Base-by-base conservation (phyloP, 1,140 invertebrate species). In the Cardiocondyla obscurior region DNA sequence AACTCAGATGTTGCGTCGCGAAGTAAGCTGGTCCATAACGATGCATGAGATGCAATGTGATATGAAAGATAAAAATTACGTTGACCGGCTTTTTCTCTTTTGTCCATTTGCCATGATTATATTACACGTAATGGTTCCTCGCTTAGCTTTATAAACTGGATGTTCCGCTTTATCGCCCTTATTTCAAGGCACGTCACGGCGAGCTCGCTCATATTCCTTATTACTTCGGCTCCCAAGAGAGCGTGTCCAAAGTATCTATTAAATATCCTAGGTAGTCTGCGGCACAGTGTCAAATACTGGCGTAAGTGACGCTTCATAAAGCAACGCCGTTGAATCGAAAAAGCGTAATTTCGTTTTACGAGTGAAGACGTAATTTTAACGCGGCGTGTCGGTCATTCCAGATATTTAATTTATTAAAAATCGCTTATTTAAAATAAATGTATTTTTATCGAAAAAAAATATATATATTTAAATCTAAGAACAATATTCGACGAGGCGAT, bases 301-400 rank as follows among this genome's bases (percentile, higher is more conserved):
- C 10, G 36, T 62, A 64, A 76, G 19, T 14, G 39, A 73, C 16
- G 39, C 55, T 60, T 73, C 42, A 58, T 73, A 39, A 81, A 81
- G 58, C 39, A 8, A 4, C 12, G 14, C 1, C 19, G 53, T 46
- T 30, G n/a, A 73, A 46, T 58, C 19, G 55, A 22, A 73, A 82
- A n/a, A 8, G 55, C 25, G 36, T 57, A 79, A 65, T 16, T 28
- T 12, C 33, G 25, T 12, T n/a, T 22, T 25, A 22, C 36, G 12
- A 25, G 39, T 62, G 42, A 62, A 76, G 57, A 62, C 8, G 12
- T 76, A 62, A 60, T 22, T 8, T 2, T 36, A 1, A 44, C 12
- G 2, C 19, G 5, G 3, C n/a, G n/a, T n/a, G n/a, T 58, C 4
- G 16, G 55, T 30, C 25, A 57, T 57, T 58, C 2, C 4, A n/a